Conservation (phyloP, 2,113 vertebrate species). For the Penelope pileata region DNA sequence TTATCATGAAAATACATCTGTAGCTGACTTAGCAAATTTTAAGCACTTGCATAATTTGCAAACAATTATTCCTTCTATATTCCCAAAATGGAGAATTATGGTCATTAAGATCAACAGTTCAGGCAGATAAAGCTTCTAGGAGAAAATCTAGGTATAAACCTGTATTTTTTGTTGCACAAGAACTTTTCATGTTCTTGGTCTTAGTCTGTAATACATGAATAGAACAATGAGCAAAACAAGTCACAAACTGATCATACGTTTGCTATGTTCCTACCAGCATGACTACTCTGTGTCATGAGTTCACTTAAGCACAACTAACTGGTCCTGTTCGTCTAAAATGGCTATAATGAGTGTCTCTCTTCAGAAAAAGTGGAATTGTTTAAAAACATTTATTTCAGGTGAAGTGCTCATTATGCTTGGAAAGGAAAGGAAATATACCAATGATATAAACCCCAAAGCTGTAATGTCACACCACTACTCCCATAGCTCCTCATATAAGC, state of each 20-base stretch:
- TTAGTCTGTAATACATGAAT: neutral
- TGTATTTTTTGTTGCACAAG: rapidly evolving
- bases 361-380: neutral
- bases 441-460: neutral
- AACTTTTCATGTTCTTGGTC: neutral
- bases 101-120: neutral
- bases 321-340: neutral
- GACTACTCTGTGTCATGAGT: neutral
- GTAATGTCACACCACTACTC: neutral
- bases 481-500: neutral
- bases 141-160: neutral
- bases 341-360: neutral
- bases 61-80: neutral
- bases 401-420: neutral
- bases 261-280: neutral
- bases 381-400: neutral
- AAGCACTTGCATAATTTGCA: neutral
- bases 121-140: neutral
- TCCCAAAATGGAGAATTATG: neutral
- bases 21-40: neutral
- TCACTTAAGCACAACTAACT: slow-evolving; percentile 1
- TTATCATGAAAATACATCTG: neutral
- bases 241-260: neutral
- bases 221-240: neutral
- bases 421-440: neutral